Percentiles rank a stretch among this genome's conserved stretches.
These are phyloP conservation scores for Pandion haliaetus DNA, from an alignment of 2,113 vertebrate genomes.

Conservation along the genomic window DNA sequence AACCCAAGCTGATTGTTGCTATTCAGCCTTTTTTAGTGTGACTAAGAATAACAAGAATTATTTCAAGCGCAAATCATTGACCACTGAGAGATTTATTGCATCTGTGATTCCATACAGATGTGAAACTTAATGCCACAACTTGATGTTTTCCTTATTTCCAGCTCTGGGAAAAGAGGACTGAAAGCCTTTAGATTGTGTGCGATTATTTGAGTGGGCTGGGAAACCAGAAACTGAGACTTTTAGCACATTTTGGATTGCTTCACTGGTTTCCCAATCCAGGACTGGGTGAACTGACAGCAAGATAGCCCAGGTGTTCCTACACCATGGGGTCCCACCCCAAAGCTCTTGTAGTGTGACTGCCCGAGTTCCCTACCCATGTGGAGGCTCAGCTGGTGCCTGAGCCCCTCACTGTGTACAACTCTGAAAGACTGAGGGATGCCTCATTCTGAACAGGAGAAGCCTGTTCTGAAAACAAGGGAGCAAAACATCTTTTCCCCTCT, in stretches of 20 bases:
- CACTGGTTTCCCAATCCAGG: neutral
- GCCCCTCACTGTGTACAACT: neutral
- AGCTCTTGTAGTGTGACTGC: neutral
- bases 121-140: neutral
- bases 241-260: neutral
- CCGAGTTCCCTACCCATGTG: neutral
- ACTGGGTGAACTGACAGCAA: neutral
- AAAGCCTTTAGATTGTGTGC: neutral
- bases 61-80: neutral
- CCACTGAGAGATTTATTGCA: neutral
- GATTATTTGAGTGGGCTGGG: neutral
- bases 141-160: neutral
- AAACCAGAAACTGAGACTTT: neutral
- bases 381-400: neutral
- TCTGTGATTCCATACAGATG: neutral
- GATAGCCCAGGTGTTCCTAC: neutral
- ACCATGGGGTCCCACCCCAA: fast-evolving
- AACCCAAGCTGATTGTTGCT: neutral
- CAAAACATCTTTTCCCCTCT: neutral
- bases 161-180: neutral
- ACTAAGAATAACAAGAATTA: neutral
- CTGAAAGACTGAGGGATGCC: fast-evolving
- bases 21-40: neutral
- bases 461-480: neutral
- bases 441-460: neutral